phyloP scores from a whole-genome alignment of 2,888 invertebrate genomes.

The Pinctada fucata region DNA sequence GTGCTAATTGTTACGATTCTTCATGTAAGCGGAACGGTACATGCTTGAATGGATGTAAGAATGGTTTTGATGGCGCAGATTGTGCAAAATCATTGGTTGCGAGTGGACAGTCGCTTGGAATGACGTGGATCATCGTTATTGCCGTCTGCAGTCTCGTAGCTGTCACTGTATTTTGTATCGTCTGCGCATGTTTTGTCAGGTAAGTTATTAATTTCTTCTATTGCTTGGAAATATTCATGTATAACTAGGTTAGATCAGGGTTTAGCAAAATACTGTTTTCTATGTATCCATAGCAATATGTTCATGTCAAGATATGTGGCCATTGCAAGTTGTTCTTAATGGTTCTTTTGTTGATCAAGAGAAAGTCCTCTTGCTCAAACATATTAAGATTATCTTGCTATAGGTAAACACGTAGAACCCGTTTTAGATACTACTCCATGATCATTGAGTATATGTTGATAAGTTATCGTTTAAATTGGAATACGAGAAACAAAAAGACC shows the following conservation, averaged over 20 bases:
- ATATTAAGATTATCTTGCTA: too few species aligned
- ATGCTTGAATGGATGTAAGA: constrained; percentile 21
- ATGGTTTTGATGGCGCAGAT: neutral
- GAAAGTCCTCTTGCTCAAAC: too few species aligned
- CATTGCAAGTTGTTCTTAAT: neutral
- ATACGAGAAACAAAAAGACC: too few species aligned
- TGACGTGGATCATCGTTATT: constrained; percentile 14
- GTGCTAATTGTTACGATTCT: constrained; percentile 27
- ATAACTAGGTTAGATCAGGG: too few species aligned
- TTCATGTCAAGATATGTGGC: too few species aligned
- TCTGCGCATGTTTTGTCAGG: constrained; percentile 14
- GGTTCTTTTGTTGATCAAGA: neutral
- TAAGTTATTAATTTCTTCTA: neutral
- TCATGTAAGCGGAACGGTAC: constrained; percentile 9
- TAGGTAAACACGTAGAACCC: too few species aligned
- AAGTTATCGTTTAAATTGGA: too few species aligned
- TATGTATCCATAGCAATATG: too few species aligned
- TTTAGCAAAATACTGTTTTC: too few species aligned
- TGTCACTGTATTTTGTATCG: neutral
- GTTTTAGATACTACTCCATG: too few species aligned
- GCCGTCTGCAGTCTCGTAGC: neutral
- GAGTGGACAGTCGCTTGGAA: neutral
- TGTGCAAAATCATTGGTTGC: neutral
- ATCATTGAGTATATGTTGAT: too few species aligned
- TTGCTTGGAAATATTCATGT: too few species aligned